Percentiles rank a stretch among this genome's conserved stretches.
Conservation (phyloP, 2,113 vertebrate species). For the Monopterus albus region DNA sequence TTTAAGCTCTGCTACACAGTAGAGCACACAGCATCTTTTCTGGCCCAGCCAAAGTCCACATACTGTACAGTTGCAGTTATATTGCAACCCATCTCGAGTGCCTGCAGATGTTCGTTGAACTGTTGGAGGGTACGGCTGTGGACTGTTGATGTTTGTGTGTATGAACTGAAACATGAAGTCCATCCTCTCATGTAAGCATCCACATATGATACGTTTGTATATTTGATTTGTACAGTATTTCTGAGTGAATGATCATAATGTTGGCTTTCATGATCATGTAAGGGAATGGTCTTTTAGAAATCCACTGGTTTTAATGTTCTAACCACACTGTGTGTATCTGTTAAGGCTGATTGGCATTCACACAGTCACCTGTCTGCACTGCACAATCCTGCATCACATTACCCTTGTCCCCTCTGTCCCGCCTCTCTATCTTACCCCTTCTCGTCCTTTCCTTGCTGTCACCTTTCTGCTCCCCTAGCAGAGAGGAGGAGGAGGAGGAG, state of each 20-base stretch:
- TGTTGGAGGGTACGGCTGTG: no score
- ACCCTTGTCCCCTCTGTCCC: slow-evolving; percentile 9
- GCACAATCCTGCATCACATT: slow-evolving; percentile 55
- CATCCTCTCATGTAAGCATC: not conserved
- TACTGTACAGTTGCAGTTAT: no score
- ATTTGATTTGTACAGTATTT: not conserved
- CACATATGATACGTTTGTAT: not conserved
- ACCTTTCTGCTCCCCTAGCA: not conserved
- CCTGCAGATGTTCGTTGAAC: slow-evolving; percentile 26
- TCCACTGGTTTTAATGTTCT: not conserved
- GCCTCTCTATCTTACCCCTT: slow-evolving; percentile 1
- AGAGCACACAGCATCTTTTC: not conserved
- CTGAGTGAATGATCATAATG: not conserved
- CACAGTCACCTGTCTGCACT: slow-evolving; percentile 22
- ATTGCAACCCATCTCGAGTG: no score
- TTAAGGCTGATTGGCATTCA: slow-evolving; percentile 37
- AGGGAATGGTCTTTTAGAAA: not conserved
- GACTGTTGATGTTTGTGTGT: no score
- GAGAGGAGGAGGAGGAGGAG: slow-evolving; percentile 20
- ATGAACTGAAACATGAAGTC: no score
- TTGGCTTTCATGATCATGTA: not conserved
- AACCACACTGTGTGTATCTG: slow-evolving; percentile 1
- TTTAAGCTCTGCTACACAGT: not conserved
- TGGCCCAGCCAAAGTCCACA: not conserved
- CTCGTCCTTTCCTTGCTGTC: slow-evolving; percentile 1